Base-by-base conservation (phyloP, 2,797 vertebrate genomes). In the Syngnathus rostellatus region DNA sequence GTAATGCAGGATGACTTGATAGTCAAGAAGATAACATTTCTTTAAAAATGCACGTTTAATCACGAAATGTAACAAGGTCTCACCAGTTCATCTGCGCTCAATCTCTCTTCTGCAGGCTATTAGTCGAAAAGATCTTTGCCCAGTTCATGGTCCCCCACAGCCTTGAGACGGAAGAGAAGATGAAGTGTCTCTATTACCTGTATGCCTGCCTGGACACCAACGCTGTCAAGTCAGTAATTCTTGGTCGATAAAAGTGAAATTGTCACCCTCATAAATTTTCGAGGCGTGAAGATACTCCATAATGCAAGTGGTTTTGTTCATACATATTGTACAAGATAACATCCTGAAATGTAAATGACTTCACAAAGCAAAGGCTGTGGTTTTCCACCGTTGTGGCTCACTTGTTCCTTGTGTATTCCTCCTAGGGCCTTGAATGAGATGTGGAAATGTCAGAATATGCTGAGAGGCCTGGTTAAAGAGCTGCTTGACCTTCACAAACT, bases 381-480 rank as follows among this genome's bases (percentile, higher is more conserved):
- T n/a, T n/a, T 9, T 40, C 40, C 5, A 23, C 19, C 5, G 43
- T 43, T 21, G 19, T 41, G 1, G 25, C 39, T 65, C 2, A 57
- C 48, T 50, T 64, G 25, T 39, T 45, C 8, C 9, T 63, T n/a
- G 16, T 3, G 23, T 17, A 0, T 69, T 76, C 64, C 78, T 80
- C 76, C 50, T 83, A 99, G 97, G 90, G 97, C 97, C 51, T 86
- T 99, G 76, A 99, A 99, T 85, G 96, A 99, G 86, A 99, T 99
- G 96, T 99, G 97, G 97, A 99, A 99, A 87, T 99, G 97, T 92
- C 97, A 99, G 90, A 99, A 98, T 86, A 97, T 97, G 95, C 89
- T 99, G 63, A 91, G 96, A 87, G 93, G 95, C 75, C 94, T 98
- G 0, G 94, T 99, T 64, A 92, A 96, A 72, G 97, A 99, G 81